Evolutionary conservation across 2,888 invertebrate genomes (phyloP), one percentile per base, ranked within the genome.

Genomic region (Slavum lentiscoides): DNA sequence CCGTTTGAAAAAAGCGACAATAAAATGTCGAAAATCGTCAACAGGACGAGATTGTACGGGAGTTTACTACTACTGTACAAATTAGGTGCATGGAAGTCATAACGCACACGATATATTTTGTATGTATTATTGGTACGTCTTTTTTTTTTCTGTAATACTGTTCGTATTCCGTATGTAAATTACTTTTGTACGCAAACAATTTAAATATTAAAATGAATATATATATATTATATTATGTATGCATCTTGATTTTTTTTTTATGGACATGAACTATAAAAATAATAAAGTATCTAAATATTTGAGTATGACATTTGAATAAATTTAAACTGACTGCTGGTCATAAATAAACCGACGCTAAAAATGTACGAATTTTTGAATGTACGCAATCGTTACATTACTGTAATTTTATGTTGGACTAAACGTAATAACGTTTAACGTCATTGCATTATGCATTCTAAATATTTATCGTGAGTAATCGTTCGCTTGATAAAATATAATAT

Each of bases 281-380:
- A 61, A 61, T 43, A 61, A 61, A 43, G 43, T 30, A 19, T 73
- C 13, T 43, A 61, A 61, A 73, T 73, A 73, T 61, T 73, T 61
- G 43, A 73, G 43, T 23, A 61, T 30, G 49, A 61, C 61, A 21
- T 59, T 72, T 0, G 9, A 30, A 61, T 23, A 49, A 43, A 9
- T 69, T 19, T 43, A 43, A 4, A 49, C 43, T 6, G 43, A 49
- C 43, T 49, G 19, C 43, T 19, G 43, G 19, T 23, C 43, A 21
- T 73, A 73, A 43, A 61, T 61, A 43, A 73, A 61, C 21, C 2
- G 21, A 43, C 43, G 39, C 15, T 39, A 37, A 37, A 23, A 21
- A 43, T 4, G 55, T 19, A 19, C 55, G 49, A 13, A 2, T 13
- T 39, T 13, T 39, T 37, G n/a, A n/a, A n/a, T n/a, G n/a, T n/a